These are phyloP conservation scores for Cichlasoma orientale DNA, from an alignment of 2,797 vertebrate species.

Conservation along the genomic window DNA sequence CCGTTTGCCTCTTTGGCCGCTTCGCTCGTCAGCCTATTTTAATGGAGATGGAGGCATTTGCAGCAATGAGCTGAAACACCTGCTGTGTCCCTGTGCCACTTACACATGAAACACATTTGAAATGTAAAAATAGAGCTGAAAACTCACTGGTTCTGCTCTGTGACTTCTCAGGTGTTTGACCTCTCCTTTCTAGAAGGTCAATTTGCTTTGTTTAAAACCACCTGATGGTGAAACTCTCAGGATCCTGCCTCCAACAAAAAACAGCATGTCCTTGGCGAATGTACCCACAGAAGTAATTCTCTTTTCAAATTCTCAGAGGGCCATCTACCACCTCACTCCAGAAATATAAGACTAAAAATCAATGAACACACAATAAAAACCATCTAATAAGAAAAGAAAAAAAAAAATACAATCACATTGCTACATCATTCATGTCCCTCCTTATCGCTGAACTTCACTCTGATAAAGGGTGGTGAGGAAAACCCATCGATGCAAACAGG, in stretches of 20 bases:
- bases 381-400: background rate
- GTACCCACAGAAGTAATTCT: background rate
- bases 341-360: background rate
- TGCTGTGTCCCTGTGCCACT: background rate
- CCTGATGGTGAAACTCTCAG: background rate
- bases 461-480: slow-evolving; percentile 14
- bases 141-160: background rate
- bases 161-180: no score
- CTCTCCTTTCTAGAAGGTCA: background rate
- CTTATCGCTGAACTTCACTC: background rate
- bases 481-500: background rate
- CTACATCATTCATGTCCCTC: slow-evolving; percentile 29
- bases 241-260: background rate
- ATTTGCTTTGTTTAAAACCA: background rate
- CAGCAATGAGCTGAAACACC: background rate
- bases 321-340: slow-evolving; percentile 32
- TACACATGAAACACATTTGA: background rate
- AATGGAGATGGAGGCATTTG: background rate
- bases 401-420: slow-evolving; percentile 28
- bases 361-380: background rate
- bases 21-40: background rate
- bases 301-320: background rate
- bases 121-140: background rate
- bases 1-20: background rate
- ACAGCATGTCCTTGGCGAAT: background rate